phyloP scores from a whole-genome alignment of 2,113 vertebrate species.

The Aegithalos caudatus region DNA sequence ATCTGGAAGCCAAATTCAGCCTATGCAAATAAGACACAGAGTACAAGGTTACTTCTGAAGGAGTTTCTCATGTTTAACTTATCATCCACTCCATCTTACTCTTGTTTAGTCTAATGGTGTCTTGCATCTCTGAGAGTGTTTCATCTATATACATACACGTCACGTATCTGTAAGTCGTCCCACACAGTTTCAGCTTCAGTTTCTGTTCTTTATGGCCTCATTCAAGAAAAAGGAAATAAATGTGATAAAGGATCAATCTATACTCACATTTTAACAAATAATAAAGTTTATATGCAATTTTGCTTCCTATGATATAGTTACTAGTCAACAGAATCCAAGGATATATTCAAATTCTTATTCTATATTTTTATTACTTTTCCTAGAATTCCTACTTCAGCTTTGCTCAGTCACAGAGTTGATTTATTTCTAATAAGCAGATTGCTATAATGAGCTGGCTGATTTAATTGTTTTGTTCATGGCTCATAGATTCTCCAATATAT shows the following conservation, averaged over 20 bases:
- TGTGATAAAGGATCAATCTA: neutral
- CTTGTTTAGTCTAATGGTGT: neutral
- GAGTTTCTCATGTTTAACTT: neutral
- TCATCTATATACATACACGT: rapidly evolving
- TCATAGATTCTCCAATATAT: neutral
- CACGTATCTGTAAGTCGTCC: rapidly evolving
- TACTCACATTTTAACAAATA: neutral
- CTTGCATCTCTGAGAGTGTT: neutral
- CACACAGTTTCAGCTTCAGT: neutral
- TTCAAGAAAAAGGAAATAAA: neutral
- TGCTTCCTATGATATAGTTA: neutral
- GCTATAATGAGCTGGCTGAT: neutral
- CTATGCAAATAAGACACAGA: neutral
- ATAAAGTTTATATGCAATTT: neutral
- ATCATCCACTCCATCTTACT: neutral
- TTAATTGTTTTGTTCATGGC: neutral
- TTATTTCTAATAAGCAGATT: neutral
- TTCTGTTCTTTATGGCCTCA: neutral
- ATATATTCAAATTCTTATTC: neutral
- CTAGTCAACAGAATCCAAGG: neutral
- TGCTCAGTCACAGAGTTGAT: neutral
- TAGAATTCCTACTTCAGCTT: neutral
- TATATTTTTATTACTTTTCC: neutral
- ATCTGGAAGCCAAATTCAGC: neutral
- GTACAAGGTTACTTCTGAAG: neutral